A percentile compares a stretch with the other conserved stretches of the same genome.
phyloP scores from a whole-genome alignment of 2,797 vertebrate species.

The Erethizon dorsatum region DNA sequence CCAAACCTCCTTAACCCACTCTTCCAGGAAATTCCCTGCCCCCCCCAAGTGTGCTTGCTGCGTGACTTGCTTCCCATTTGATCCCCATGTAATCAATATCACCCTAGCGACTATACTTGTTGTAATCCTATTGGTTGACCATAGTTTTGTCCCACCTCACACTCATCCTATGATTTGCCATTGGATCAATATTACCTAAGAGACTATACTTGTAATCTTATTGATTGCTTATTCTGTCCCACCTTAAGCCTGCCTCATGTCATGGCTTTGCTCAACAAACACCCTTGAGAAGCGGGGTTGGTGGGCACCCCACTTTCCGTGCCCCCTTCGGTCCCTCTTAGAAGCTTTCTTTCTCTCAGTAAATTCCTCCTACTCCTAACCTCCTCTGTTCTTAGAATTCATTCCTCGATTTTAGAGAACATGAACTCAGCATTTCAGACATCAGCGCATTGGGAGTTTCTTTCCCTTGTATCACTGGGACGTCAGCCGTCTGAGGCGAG shows the following conservation, averaged over 20 bases:
- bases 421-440: not conserved
- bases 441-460: not conserved
- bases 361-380: not conserved
- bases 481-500: not conserved
- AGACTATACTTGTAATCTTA: not conserved
- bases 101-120: not conserved
- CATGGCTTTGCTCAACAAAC: not conserved
- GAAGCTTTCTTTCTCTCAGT: not conserved
- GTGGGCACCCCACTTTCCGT: not conserved
- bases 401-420: not conserved
- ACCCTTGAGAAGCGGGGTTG: not conserved
- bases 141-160: not conserved
- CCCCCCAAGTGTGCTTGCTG: too few relatives aligned
- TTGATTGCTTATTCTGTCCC: not conserved
- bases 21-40: not conserved
- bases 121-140: not conserved
- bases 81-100: too few relatives aligned
- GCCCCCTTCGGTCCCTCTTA: not conserved
- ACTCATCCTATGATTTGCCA: not conserved
- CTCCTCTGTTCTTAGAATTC: not conserved
- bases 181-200: not conserved
- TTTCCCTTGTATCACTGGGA: not conserved
- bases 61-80: too few relatives aligned
- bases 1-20: not conserved
- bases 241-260: not conserved